A percentile compares a stretch with the other conserved stretches of the same genome.
phyloP scores from a whole-genome alignment of 2,113 vertebrate genomes.

The Macrotis lagotis region DNA sequence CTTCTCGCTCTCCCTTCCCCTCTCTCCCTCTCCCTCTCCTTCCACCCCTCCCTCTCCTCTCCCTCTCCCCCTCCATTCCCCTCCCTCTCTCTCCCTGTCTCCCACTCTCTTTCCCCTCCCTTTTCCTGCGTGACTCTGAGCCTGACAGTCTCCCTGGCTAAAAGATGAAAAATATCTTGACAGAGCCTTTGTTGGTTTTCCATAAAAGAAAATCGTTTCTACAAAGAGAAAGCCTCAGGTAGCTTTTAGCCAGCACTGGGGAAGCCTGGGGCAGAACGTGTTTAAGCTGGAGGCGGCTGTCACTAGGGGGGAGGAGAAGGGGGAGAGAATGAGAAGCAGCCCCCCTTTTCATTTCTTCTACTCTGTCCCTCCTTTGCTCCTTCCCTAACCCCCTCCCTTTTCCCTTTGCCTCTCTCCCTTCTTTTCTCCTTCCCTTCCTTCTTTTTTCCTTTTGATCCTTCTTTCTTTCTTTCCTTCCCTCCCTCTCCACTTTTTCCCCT shows the following conservation, averaged over 20 bases:
- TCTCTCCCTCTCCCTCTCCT: too few species aligned
- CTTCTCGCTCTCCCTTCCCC: too few species aligned
- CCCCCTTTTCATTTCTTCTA: not conserved
- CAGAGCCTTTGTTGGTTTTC: constrained; percentile 1
- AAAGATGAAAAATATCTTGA: constrained; percentile 73
- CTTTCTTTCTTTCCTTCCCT: too few species aligned
- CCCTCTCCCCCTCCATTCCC: too few species aligned
- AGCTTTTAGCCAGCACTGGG: not conserved
- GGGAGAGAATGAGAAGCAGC: not conserved
- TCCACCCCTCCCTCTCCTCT: not conserved
- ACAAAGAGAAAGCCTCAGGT: not conserved
- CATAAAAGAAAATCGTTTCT: constrained; percentile 15
- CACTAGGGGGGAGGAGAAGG: not conserved
- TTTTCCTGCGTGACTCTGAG: not conserved
- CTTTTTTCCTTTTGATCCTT: not conserved
- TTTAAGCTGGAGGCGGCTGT: not conserved
- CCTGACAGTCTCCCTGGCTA: not conserved
- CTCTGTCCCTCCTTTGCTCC: not conserved
- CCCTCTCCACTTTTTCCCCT: rapidly evolving
- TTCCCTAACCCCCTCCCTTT: not conserved
- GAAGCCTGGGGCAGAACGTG: not conserved
- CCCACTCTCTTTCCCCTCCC: not conserved
- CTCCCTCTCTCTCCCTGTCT: too few species aligned
- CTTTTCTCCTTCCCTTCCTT: too few species aligned
- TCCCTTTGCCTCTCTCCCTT: too few species aligned